Evolutionary conservation across 1,140 invertebrate genomes (phyloP), one percentile per base, ranked within the genome.

Genomic region (Eriosoma lanigerum): DNA sequence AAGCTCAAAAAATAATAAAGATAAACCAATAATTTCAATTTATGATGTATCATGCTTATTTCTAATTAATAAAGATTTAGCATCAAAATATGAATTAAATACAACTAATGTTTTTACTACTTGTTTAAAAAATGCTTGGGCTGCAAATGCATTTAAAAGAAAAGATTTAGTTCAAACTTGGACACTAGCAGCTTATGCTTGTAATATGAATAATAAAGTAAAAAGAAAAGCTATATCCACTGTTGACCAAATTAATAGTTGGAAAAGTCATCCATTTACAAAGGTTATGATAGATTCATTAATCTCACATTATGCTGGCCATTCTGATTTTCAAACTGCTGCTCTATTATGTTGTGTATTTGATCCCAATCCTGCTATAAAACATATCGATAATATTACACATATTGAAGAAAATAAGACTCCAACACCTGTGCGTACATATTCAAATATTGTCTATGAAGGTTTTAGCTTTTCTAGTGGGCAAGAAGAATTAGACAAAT

Each of bases 261-360:
- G 93, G 91, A 88, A 90, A 13, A 85, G 88, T 24, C 93, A 96
- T 89, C 95, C 96, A 6, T 94, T 97, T 84, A 95, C 95, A 82
- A 91, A 92, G 85, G 90, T 91, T 83, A 85, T 97, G 81, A 89
- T 97, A 78, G 91, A 96, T 84, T 92, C 93, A 8, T 87, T 97
- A 86, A 94, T 94, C 83, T 88, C 89, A 72, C 92, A 94, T 86
- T 94, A 93, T 86, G 92, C 92, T 2, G 88, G 88, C 82, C 89
- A 92, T 66, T 90, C 91, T 5, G 96, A 98, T 86, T 89, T 97
- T 56, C 96, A 98, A 87, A 98, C 94, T 85, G 93, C 95, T 17
- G 95, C 95, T 0, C 96, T 98, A 91, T 84, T 98, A 44, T 92
- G 92, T 78, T 97, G 96, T 86, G 90, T 93, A 1, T 96, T 96